Base-by-base conservation (phyloP, 2,113 vertebrate genomes). In the Lagopus leucura region DNA sequence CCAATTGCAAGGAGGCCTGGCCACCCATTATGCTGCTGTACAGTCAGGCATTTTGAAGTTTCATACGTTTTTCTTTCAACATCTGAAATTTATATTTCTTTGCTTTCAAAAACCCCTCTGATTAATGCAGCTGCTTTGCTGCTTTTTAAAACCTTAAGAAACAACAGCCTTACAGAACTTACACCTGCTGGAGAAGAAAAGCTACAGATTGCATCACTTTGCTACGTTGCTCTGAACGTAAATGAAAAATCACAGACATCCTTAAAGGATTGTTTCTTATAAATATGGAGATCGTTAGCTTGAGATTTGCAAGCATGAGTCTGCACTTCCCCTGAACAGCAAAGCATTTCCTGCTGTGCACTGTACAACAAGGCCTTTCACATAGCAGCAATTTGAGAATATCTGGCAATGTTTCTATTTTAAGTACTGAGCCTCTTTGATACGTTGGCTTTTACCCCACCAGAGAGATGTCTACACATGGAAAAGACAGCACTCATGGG, bases 1-100 rank as follows among this genome's bases (percentile, higher is more conserved):
- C 17, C n/a, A 32, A 15, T 1, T 12, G 75, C 75, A 85, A 50
- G 48, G 28, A 85, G 17, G 54, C 6, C 17, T 13, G 2, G 0
- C 17, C 13, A n/a, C 36, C 1, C 66, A 36, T 7, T 60, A 21
- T 70, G 11, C 47, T 84, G 50, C 32, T 88, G 4, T 27, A 45
- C 6, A 73, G 22, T 40, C 72, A 81, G 16, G 5, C 24, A 6
- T 24, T 93, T 30, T 48, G 48, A 18, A 70, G 42, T 60, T 82
- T 83, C 52, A 71, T 10, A 42, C 3, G 6, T 61, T 79, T 75
- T 79, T 67, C 57, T 65, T 88, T 61, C 57, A 76, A 52, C 36
- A 50, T 6, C 40, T 7, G 2, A 58, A 89, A 80, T 13, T 54
- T 3, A 6, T 45, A 74, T 66, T 48, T 20, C 13, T 65, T 80